Conservation (phyloP, 2,888 invertebrate genomes). For the Calliphora vomitoria region DNA sequence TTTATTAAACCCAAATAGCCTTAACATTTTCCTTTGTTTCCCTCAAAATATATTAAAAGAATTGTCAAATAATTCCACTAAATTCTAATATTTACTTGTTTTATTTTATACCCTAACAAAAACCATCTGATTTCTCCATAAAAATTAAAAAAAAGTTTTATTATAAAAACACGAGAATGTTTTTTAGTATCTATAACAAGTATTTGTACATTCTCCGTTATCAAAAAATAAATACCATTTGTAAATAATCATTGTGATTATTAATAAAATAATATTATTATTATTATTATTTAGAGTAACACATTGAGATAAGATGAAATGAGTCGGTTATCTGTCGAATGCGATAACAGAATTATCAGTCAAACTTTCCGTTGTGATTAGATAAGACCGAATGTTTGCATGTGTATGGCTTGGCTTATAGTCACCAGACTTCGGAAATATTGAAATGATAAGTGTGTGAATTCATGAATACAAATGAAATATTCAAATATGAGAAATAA, state of each 20-base stretch:
- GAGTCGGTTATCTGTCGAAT: constrained; percentile 59
- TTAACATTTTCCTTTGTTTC: too few species aligned
- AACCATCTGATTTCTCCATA: background rate
- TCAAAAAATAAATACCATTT: constrained; percentile 54
- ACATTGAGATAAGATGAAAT: constrained; percentile 49
- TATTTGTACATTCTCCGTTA: constrained; percentile 7
- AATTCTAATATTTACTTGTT: background rate
- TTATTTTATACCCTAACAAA: background rate
- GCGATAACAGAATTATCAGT: constrained; percentile 65
- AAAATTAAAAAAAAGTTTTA: background rate
- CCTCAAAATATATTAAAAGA: too few species aligned
- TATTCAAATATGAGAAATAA: background rate
- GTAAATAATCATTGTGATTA: constrained; percentile 56
- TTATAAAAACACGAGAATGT: background rate
- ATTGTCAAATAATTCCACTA: too few species aligned
- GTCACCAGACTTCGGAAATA: background rate
- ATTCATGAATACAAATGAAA: constrained; percentile 9
- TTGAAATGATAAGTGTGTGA: constrained; percentile 20
- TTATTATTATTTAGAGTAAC: constrained; percentile 45
- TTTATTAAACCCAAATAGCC: too few species aligned
- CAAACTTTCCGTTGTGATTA: constrained; percentile 71
- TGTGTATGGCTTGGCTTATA: background rate
- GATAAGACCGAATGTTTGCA: constrained; percentile 41
- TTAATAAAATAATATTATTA: constrained; percentile 9
- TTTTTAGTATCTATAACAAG: background rate